A percentile compares a stretch with the other conserved stretches of the same genome.
Conservation (phyloP, 2,888 invertebrate genomes). For the Choristoneura rosaceana region DNA sequence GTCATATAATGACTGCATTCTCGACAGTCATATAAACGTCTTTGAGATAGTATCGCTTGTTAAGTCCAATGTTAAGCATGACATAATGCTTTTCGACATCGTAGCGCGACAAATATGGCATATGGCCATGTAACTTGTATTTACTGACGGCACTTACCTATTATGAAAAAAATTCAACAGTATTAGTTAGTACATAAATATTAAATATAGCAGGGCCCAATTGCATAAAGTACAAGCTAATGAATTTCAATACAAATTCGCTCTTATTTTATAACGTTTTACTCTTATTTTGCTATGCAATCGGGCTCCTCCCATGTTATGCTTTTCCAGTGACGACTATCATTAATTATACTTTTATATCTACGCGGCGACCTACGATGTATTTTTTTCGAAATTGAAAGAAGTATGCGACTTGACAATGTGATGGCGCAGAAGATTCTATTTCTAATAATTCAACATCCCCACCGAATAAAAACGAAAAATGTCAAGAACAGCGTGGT, state of each 20-base stretch:
- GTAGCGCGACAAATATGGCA: background rate
- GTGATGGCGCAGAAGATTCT: background rate
- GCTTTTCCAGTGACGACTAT: no score
- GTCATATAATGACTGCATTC: constrained; percentile 17
- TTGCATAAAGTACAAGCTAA: no score
- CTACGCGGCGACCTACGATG: no score
- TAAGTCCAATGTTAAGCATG: constrained; percentile 15
- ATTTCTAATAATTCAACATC: background rate
- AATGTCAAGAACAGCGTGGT: no score
- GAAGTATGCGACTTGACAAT: background rate
- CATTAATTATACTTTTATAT: no score
- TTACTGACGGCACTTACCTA: background rate
- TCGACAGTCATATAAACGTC: constrained; percentile 2
- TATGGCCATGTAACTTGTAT: background rate
- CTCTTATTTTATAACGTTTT: no score
- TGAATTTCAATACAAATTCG: no score
- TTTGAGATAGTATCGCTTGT: constrained; percentile 14
- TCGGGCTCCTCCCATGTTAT: no score
- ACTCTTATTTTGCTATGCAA: no score
- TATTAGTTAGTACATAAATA: no score
- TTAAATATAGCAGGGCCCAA: no score
- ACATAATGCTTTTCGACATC: constrained; percentile 7
- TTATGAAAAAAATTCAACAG: background rate
- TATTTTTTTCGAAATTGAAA: background rate
- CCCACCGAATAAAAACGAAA: no score